Evolutionary conservation across 2,888 invertebrate genomes (phyloP), one percentile per base, ranked within the genome.

Genomic region (Orthonevra nobilis): DNA sequence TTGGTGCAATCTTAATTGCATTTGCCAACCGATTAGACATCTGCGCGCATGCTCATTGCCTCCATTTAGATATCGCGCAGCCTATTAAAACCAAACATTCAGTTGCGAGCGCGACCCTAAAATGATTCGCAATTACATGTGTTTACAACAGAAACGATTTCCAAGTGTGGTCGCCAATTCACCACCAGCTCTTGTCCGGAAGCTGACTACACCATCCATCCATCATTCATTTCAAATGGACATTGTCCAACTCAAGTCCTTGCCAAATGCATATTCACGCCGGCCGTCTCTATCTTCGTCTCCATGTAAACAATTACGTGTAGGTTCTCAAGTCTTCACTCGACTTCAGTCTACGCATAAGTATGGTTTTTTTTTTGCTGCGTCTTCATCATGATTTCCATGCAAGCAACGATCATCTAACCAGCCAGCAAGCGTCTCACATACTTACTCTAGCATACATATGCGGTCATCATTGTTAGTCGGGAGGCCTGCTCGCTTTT

Each of bases 121-220:
- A 72, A 79, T 79, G 79, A 73, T 2, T 28, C 6, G 66, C 73
- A 79, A 79, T 79, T 79, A 79, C 79, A 79, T 79, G 66, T 79
- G 79, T 79, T 79, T 73, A 68, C 73, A 79, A 38, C 58, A 50
- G 42, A 34, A 30, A 46, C 56, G 52, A 46, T 66, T 44, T 46
- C 79, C 73, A 73, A 73, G 68, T 73, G 73, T 54, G 72, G 77
- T 48, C 32, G 42, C 15, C 28, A 56, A 46, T 56, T 48, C 14
- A 32, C 5, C 46, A 56, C 58, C 20, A 52, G 61, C 34, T 46
- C 34, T 34, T 40, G 44, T 68, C 79, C 79, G 79, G 79, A 79
- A 79, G 73, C 54, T 50, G 61, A 56, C 66, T 73, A 61, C 46
- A 79, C 56, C 73, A 50, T 68, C n/a, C 79, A 79, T 79, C 79